These are phyloP conservation scores for Cyaniris semiargus DNA, from an alignment of 2,888 invertebrate genomes.

Conservation along the genomic window DNA sequence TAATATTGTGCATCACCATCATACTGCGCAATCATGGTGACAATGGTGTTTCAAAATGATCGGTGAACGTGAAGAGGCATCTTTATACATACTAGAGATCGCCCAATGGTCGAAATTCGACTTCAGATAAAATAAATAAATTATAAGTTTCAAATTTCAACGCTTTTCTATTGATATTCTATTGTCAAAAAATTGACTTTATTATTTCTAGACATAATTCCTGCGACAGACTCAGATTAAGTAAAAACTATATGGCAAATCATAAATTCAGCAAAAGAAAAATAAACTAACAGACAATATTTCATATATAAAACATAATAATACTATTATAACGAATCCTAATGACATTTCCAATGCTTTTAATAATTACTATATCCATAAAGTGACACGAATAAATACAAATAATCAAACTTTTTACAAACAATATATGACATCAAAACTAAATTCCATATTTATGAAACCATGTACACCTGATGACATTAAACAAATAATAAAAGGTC, in stretches of 20 bases:
- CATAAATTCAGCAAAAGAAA: not conserved
- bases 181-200: too few species aligned
- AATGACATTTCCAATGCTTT: not conserved
- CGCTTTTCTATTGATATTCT: too few species aligned
- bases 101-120: too few species aligned
- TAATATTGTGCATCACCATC: too few species aligned
- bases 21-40: too few species aligned
- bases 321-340: not conserved
- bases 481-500: not conserved
- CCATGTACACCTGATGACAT: slow-evolving; percentile 5
- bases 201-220: too few species aligned
- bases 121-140: too few species aligned
- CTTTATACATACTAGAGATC: too few species aligned
- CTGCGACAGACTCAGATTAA: too few species aligned
- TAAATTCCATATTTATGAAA: not conserved
- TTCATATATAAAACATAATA: not conserved
- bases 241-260: slow-evolving; percentile 13
- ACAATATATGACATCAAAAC: not conserved
- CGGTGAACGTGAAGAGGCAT: too few species aligned
- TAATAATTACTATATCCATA: not conserved
- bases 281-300: not conserved
- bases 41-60: too few species aligned
- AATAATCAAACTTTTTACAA: not conserved
- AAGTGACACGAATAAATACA: not conserved
- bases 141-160: too few species aligned